Evolutionary conservation across 2,797 vertebrate genomes (phyloP).

Genomic region (Rhadinocentrus ornatus): DNA sequence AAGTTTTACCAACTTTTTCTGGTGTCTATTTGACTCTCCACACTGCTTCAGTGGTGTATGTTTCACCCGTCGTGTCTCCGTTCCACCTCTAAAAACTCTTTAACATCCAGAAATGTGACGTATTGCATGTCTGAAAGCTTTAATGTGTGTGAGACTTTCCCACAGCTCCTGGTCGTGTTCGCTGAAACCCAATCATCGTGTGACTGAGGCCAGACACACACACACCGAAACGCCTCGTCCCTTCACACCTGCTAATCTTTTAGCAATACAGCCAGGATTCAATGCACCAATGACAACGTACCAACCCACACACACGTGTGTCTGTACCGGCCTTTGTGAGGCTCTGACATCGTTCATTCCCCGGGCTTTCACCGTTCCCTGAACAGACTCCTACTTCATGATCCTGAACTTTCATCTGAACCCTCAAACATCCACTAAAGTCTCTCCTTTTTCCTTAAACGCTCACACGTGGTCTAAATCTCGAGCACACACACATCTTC

Average conservation of each 20-base stretch:
- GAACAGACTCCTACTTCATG: no score
- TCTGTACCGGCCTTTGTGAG: no score
- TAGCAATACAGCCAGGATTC: constrained; percentile 20
- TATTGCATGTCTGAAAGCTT: not conserved
- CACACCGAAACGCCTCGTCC: constrained; percentile 33
- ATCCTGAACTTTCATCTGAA: no score
- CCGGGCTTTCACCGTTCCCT: no score
- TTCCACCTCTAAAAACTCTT: not conserved
- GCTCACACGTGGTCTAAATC: no score
- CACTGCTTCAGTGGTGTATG: no score
- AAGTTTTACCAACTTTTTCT: no score
- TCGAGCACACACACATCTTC: constrained; percentile 16
- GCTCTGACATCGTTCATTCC: no score
- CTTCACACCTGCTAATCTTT: constrained; percentile 55
- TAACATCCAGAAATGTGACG: not conserved
- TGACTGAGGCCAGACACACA: constrained; percentile 38
- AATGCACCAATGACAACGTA: constrained; percentile 27
- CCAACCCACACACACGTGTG: constrained; percentile 18
- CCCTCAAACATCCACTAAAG: not conserved
- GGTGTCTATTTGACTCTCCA: no score
- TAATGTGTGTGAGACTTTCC: constrained; percentile 40
- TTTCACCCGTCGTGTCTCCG: no score
- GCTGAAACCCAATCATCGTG: constrained; percentile 66
- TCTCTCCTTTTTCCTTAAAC: no score
- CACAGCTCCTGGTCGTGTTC: constrained; percentile 31